Evolutionary conservation across 2,113 vertebrate genomes (phyloP).

Genomic region (Piaya cayana): DNA sequence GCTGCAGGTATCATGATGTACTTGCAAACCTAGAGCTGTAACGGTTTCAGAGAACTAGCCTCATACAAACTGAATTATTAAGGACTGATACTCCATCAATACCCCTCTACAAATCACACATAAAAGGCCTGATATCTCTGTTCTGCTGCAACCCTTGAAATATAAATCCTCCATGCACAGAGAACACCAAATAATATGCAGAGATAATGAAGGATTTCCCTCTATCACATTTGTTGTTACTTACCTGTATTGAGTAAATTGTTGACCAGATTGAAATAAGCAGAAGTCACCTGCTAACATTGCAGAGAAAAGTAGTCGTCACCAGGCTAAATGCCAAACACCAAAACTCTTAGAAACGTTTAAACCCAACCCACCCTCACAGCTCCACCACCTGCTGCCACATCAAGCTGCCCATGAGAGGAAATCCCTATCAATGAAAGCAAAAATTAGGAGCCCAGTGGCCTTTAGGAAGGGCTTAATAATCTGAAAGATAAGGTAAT

Average conservation of each 20-base stretch:
- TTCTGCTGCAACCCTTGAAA: neutral
- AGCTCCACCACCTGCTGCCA: neutral
- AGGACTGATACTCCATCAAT: neutral
- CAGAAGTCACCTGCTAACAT: neutral
- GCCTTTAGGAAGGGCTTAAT: neutral
- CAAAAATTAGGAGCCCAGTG: neutral
- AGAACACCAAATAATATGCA: neutral
- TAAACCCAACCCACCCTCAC: neutral
- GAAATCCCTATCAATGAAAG: neutral
- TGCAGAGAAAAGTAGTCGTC: neutral
- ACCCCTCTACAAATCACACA: neutral
- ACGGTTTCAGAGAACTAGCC: neutral
- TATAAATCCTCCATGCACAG: neutral
- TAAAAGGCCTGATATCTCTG: neutral
- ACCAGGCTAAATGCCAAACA: neutral
- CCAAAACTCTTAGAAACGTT: neutral
- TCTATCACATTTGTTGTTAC: neutral
- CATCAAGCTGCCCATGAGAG: neutral
- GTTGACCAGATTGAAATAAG: neutral
- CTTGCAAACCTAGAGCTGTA: neutral
- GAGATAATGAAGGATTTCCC: neutral
- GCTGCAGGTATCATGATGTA: neutral
- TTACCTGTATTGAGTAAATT: neutral
- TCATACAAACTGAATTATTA: constrained; percentile 5
- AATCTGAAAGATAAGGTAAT: neutral